These are phyloP conservation scores for Mareca penelope DNA, from an alignment of 2,797 vertebrate species.

Conservation along the genomic window DNA sequence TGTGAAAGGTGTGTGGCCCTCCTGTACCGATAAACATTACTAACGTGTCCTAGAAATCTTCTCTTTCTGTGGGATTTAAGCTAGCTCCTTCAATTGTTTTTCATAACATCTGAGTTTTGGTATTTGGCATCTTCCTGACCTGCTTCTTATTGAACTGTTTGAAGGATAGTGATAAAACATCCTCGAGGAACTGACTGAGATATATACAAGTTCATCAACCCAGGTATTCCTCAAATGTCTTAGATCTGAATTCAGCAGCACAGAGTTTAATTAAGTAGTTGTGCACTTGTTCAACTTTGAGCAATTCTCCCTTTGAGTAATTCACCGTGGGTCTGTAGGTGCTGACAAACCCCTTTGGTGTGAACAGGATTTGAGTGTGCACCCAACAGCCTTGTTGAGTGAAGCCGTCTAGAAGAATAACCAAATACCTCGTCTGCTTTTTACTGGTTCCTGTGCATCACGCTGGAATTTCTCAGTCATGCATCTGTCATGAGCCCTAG, in stretches of 20 bases:
- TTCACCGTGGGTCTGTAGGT: background rate
- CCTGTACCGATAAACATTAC: conserved; percentile 3
- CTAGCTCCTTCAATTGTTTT: background rate
- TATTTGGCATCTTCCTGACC: background rate
- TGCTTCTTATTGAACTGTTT: background rate
- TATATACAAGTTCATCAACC: background rate
- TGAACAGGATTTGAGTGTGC: background rate
- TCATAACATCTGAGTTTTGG: background rate
- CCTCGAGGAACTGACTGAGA: background rate
- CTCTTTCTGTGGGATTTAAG: background rate
- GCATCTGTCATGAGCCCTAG: background rate
- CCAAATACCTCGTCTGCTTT: background rate
- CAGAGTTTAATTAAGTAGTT: background rate
- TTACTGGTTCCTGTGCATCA: background rate
- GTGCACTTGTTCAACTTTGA: background rate
- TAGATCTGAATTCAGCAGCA: background rate
- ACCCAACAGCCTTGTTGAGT: background rate
- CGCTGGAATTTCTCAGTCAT: background rate
- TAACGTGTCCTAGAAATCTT: background rate
- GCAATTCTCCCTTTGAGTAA: background rate
- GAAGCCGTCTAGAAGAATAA: background rate
- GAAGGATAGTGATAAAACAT: background rate
- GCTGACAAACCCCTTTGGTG: background rate
- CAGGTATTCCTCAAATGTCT: background rate
- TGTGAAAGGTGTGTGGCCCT: conserved; percentile 44